Percentiles rank a stretch among this genome's conserved stretches.
Evolutionary conservation across 2,113 vertebrate species (phyloP).

Genomic region (Eulemur macaco): DNA sequence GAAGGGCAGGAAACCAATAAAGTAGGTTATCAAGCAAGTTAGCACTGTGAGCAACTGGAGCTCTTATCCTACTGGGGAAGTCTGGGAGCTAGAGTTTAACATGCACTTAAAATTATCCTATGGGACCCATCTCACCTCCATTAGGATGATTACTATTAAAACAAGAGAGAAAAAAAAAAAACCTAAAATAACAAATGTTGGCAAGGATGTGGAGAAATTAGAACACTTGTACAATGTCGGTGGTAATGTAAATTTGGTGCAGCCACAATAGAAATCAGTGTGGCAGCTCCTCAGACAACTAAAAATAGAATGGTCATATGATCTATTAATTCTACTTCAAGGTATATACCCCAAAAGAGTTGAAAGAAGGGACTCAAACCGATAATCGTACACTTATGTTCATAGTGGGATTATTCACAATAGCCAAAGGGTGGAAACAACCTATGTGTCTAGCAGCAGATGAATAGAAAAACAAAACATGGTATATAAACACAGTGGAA

Average conservation of each 20-base stretch:
- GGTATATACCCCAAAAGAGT: neutral
- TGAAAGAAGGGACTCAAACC: neutral
- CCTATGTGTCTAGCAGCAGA: neutral
- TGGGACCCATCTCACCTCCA: neutral
- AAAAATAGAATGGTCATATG: neutral
- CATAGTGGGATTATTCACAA: neutral
- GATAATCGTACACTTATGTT: neutral
- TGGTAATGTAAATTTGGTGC: neutral
- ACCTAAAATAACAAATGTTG: neutral
- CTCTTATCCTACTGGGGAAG: neutral
- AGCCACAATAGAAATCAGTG: neutral
- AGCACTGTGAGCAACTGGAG: neutral
- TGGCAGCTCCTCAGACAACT: neutral
- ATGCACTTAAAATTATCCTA: neutral
- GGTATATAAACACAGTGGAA: neutral
- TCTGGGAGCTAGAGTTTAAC: neutral
- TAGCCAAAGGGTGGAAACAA: neutral
- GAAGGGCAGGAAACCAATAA: neutral
- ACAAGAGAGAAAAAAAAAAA: neutral
- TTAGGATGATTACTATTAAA: neutral
- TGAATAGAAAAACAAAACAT: neutral
- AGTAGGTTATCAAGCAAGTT: neutral
- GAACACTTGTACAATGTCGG: neutral
- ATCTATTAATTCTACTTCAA: neutral
- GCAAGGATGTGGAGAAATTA: neutral